These are phyloP conservation scores for Gallinago stenura DNA, from an alignment of 2,797 vertebrate species.

Conservation along the genomic window DNA sequence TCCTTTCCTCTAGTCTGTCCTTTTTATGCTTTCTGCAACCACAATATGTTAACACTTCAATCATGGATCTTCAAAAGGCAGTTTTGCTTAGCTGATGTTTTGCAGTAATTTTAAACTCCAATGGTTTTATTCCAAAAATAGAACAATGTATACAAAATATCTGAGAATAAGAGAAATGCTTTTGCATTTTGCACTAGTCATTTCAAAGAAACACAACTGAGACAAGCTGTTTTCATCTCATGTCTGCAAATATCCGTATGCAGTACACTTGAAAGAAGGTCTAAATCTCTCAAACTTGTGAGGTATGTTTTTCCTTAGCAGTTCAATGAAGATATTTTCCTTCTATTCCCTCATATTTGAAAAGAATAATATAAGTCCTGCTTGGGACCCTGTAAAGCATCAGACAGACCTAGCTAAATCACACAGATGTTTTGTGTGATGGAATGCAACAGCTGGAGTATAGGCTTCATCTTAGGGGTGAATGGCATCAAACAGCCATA, in stretches of 20 bases:
- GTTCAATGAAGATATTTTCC: slow-evolving; percentile 36
- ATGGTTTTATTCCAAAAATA: slow-evolving; percentile 12
- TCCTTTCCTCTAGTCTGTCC: not conserved
- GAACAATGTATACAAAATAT: not conserved
- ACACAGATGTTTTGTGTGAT: not conserved
- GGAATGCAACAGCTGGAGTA: slow-evolving; percentile 32
- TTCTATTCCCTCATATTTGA: slow-evolving; percentile 6
- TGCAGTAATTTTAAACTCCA: not conserved
- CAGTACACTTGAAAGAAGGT: not conserved
- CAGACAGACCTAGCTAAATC: not conserved
- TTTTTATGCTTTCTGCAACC: slow-evolving; percentile 35
- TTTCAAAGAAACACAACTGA: slow-evolving; percentile 27
- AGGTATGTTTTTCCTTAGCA: slow-evolving; percentile 25
- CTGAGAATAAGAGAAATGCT: slow-evolving; percentile 15
- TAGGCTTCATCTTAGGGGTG: slow-evolving; percentile 31
- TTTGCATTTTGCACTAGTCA: slow-evolving; percentile 8
- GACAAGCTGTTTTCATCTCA: slow-evolving; percentile 39
- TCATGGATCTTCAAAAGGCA: not conserved
- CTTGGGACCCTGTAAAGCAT: not conserved
- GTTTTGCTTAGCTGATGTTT: slow-evolving; percentile 3
- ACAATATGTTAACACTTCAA: not conserved
- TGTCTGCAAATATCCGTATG: not conserved
- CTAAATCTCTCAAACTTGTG: not conserved
- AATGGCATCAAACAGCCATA: slow-evolving; percentile 8
- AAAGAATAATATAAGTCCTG: not conserved